These are phyloP conservation scores for Encarsia formosa DNA, from an alignment of 2,888 invertebrate genomes.

Conservation along the genomic window DNA sequence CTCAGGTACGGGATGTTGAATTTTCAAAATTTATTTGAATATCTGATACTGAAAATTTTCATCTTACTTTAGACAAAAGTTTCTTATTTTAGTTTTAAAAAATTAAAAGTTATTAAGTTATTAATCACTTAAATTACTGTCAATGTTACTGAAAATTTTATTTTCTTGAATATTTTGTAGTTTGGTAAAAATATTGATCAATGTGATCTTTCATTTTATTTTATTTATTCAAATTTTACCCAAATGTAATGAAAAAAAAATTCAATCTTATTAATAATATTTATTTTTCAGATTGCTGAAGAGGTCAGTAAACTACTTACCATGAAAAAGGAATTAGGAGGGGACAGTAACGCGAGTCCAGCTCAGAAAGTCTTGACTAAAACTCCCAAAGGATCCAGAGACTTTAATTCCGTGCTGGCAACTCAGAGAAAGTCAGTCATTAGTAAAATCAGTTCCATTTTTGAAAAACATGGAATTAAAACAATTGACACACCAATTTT, in stretches of 20 bases:
- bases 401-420: conserved; percentile 95
- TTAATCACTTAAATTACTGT: no score
- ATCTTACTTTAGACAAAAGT: no score
- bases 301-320: conserved; percentile 79
- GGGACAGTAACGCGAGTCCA: conserved; percentile 58
- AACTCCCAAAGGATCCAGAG: conserved; percentile 90
- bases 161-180: no score
- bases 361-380: conserved; percentile 79
- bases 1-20: conserved; percentile 47
- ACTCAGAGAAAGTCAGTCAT: conserved; percentile 81
- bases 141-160: no score
- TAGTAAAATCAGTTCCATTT: conserved; percentile 80
- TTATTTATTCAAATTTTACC: not conserved
- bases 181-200: no score
- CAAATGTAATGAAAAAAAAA: not conserved
- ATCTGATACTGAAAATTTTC: no score
- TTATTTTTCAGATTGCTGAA: conserved; percentile 68
- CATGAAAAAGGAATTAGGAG: conserved; percentile 69
- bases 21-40: no score
- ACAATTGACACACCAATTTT: conserved; percentile 98
- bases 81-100: no score
- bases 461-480: conserved; percentile 95
- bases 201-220: no score
- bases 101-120: no score
- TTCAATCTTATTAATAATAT: not conserved